Base-by-base conservation (phyloP, 2,797 vertebrate species). In the Darevskia mixta region DNA sequence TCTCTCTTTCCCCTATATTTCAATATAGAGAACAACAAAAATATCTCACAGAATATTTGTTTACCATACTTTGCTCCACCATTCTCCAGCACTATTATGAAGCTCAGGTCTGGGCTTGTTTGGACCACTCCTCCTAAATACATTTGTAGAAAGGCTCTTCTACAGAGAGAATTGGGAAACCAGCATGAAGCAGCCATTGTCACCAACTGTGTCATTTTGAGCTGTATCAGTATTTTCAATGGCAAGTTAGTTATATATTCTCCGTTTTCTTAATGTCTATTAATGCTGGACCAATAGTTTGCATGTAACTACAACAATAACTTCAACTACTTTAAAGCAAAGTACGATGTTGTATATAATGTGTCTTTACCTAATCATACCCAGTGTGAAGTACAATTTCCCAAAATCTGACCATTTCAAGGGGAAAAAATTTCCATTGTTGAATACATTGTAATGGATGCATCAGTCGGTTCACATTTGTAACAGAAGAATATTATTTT, bases 241-340 rank as follows among this genome's bases (percentile, higher is more conserved):
- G 32, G 0, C 0, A 0, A 0, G 67, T 43, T 1, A 0, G 71
- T 83, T 55, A 86, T 45, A 90, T 90, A 83, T 45, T 20, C 11
- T 0, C 20, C 23, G 35, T 43, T 86, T 75, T 75, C 43, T 88
- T 0, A 0, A 80, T 49, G 80, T 64, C 1, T 45, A 29, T 49
- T 77, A 75, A 87, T 79, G n/a, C 17, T n/a, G 64, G 9, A 17
- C 3, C 18, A 9, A 32, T 8, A 25, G 20, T 35, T 67, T 7
- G 5, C 45, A 27, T 35, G 64, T 8, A 8, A 73, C 32, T 32
- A 32, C 77, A 3, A 92, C 8, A 87, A 88, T 87, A 49, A 0
- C 86, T 81, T 29, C 5, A n/a, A 71, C 79, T 76, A 85, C 87
- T 75, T 64, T 85, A 27, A 91, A 72, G 41, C 11, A 69, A 9